Evolutionary conservation across 2,888 invertebrate species (phyloP), one percentile per base, ranked within the genome.

Genomic region (Xanthorhoe designata): DNA sequence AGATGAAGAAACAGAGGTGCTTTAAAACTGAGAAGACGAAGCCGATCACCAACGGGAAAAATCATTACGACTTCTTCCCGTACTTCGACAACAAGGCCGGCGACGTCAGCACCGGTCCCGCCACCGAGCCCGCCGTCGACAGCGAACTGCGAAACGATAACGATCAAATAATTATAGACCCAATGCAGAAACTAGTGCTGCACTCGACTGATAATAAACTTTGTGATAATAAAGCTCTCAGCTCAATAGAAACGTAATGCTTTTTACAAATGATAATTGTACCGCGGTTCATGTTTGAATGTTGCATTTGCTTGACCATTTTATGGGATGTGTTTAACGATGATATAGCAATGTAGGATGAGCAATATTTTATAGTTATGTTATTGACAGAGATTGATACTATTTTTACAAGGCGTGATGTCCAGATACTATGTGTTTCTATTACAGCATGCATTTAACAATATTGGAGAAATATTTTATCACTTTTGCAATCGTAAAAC

Each of bases 141-240:
- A 42, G 54, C 49, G 74, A 76, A 56, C 68, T 74, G 32, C 75
- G 79, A 69, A 83, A 80, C 63, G 89, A 89, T 66, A 91, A 90
- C 73, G 88, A 85, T 86, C 89, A 90, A 83, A 86, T 91, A 83
- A 91, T 93, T 82, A 76, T 93, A 91, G 91, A 93, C 82, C 88
- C 94, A 87, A 91, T 93, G 93, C 94, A 91, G 88, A 92, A 93
- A 76, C 64, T 93, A 90, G 90, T 88, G 86, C 85, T 93, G 91
- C 91, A 88, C 85, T 84, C 92, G 93, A 93, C 93, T 92, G 93
- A 93, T 90, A 93, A 89, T 82, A 90, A 90, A 85, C 85, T 91
- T 88, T 93, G 93, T 93, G 93, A 93, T 93, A 93, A 87, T 90
- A 91, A 90, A 73, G 81, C 90, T 85, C 88, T 92, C 88, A 90